Evolutionary conservation across 2,888 invertebrate species (phyloP).

Genomic region (Eristalinus aeneus): DNA sequence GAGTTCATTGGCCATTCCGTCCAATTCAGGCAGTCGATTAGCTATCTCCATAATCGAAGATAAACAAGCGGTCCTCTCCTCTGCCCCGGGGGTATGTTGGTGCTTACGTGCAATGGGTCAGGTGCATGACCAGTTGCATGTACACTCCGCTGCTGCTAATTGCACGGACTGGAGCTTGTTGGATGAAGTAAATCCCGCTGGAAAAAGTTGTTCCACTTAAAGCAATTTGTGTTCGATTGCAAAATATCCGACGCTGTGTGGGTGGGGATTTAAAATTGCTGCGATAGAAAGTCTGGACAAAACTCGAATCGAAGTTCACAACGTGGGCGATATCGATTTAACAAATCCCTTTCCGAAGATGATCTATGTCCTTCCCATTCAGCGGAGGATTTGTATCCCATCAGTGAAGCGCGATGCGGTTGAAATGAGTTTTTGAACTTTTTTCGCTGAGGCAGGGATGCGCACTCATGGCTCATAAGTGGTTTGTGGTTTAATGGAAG

Average conservation of each 20-base stretch:
- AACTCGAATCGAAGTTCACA: not conserved
- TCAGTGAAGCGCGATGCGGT: no score
- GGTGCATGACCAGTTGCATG: slow-evolving; percentile 11
- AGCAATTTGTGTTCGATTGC: not conserved
- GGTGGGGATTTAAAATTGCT: not conserved
- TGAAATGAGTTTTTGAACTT: no score
- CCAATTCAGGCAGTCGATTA: no score
- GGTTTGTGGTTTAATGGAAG: no score
- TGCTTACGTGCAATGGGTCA: no score
- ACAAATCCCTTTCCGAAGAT: no score
- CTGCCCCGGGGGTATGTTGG: not conserved
- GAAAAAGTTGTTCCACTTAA: not conserved
- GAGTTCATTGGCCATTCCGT: not conserved
- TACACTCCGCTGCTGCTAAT: not conserved
- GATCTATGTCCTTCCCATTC: no score
- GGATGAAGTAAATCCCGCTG: not conserved
- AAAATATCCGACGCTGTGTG: not conserved
- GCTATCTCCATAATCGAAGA: slow-evolving; percentile 8
- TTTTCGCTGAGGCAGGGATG: no score
- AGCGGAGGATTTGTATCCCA: no score
- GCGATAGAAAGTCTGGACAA: not conserved
- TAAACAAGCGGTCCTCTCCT: not conserved
- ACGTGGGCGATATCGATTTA: not conserved
- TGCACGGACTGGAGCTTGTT: not conserved
- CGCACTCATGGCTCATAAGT: no score